Base-by-base conservation (phyloP, 2,797 vertebrate genomes). In the Chelon labrosus region DNA sequence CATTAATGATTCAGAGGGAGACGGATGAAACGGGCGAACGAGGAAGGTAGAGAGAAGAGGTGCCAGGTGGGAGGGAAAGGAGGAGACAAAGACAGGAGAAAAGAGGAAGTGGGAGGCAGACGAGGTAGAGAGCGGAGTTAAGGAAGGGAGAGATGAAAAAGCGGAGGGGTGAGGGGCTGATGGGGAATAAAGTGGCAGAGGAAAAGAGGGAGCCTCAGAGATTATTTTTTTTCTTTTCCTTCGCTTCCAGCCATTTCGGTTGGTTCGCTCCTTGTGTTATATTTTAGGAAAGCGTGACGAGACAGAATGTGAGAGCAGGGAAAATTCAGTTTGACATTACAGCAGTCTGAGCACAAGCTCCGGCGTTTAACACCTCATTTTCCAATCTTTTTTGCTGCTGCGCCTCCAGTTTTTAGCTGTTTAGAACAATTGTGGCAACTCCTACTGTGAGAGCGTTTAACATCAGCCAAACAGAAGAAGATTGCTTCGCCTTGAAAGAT, bases 1-100 rank as follows among this genome's bases (percentile, higher is more conserved):
- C 90, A 89, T 89, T 88, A 91, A 92, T 88, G 87, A 91, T 91
- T 92, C 86, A 90, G 84, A 83, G 65, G 65, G 52, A 82, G 84
- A 66, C 53, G 71, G 71, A 84, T 82, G 73, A 88, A 87, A 89
- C 77, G 82, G 72, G 70, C 35, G 65, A 88, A 84, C 62, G 63
- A 69, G 80, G 73, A 51, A 81, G 80, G 84, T 49, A 5, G 82
- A 82, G 49, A 64, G 77, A 81, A 70, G 86, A 61, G 65, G 77
- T 76, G 70, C 87, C 79, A 89, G 87, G 84, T 85, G 83, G 83
- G 82, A 83, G 79, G 74, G 69, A 83, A 66, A 35, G 73, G 66
- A 65, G 61, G 59, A 84, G 71, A 63, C 42, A 82, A 66, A 70
- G 64, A 78, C 31, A 19, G 46, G 53, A 59, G 57, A 42, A 58